A percentile compares a stretch with the other conserved stretches of the same genome.
phyloP scores from a whole-genome alignment of 1,140 invertebrate species.

The Zaprionus gabonicus region DNA sequence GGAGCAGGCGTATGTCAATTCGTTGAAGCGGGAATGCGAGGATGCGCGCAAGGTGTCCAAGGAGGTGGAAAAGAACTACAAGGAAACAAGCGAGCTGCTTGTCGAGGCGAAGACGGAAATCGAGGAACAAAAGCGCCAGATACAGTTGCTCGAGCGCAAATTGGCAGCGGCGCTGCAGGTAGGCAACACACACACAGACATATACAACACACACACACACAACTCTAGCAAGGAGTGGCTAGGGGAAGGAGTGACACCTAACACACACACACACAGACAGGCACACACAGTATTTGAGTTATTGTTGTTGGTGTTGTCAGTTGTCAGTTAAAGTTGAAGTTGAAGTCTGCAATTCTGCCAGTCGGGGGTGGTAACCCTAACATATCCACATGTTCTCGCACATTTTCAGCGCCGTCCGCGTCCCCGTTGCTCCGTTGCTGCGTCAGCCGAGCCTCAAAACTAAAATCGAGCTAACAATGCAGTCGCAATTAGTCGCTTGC shows the following conservation, averaged over 20 bases:
- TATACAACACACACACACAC: background rate
- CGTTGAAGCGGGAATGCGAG: constrained; percentile 90
- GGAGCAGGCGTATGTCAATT: constrained; percentile 87
- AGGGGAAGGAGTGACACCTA: background rate
- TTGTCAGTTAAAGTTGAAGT: constrained; percentile 50
- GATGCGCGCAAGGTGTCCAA: constrained; percentile 91
- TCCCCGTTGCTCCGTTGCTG: constrained; percentile 38
- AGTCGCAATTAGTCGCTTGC: constrained; percentile 61
- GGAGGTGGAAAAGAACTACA: constrained; percentile 91
- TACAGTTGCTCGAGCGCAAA: constrained; percentile 90
- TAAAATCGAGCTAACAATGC: constrained; percentile 58
- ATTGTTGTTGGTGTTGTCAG: constrained; percentile 47
- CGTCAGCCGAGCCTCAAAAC: constrained; percentile 52
- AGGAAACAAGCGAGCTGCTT: constrained; percentile 89
- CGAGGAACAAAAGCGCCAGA: constrained; percentile 91
- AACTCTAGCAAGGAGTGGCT: background rate
- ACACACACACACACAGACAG: background rate
- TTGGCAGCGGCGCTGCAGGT: constrained; percentile 87
- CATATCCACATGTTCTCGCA: constrained; percentile 43
- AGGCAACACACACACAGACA: constrained; percentile 49
- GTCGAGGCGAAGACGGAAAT: constrained; percentile 90
- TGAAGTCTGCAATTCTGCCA: constrained; percentile 1
- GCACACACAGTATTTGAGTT: constrained; percentile 52
- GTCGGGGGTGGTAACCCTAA: constrained; percentile 31
- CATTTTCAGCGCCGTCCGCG: constrained; percentile 69